Conservation (phyloP, 2,113 vertebrate genomes). For the Myodes glareolus region DNA sequence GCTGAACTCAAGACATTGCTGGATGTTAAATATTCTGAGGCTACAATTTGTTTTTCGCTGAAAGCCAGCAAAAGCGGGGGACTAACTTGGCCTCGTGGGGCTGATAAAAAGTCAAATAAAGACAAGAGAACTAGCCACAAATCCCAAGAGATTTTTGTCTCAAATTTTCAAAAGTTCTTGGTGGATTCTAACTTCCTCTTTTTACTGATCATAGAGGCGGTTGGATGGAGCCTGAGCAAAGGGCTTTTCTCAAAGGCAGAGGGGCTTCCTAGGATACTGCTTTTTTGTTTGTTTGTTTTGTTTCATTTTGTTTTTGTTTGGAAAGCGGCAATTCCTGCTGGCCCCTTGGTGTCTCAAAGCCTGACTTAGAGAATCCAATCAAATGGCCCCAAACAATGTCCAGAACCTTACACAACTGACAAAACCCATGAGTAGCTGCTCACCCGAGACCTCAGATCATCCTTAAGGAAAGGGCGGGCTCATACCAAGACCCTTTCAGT, state of each 20-base stretch:
- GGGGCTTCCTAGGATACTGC: neutral
- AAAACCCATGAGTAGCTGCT: neutral
- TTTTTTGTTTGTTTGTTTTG: neutral
- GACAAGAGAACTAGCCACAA: neutral
- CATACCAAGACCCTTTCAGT: accelerated
- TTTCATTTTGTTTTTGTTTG: neutral
- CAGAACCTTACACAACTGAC: neutral
- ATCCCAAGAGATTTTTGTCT: neutral
- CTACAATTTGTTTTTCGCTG: too few species aligned
- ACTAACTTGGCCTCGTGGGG: neutral
- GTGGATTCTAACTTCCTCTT: neutral
- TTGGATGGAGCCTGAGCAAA: too few species aligned
- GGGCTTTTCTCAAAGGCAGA: neutral
- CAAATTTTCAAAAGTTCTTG: neutral
- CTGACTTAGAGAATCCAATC: neutral
- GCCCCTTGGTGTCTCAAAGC: neutral
- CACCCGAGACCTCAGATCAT: too few species aligned
- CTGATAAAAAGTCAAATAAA: neutral
- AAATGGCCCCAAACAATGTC: neutral
- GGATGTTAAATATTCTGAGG: neutral
- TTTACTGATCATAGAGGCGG: neutral
- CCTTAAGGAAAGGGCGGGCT: neutral
- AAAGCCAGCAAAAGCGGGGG: neutral
- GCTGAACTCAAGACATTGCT: neutral
- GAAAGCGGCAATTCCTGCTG: neutral